A percentile compares a stretch with the other conserved stretches of the same genome.
These are phyloP conservation scores for Archaeoteleia sp. DNA, from an alignment of 2,888 invertebrate genomes.

Conservation along the genomic window DNA sequence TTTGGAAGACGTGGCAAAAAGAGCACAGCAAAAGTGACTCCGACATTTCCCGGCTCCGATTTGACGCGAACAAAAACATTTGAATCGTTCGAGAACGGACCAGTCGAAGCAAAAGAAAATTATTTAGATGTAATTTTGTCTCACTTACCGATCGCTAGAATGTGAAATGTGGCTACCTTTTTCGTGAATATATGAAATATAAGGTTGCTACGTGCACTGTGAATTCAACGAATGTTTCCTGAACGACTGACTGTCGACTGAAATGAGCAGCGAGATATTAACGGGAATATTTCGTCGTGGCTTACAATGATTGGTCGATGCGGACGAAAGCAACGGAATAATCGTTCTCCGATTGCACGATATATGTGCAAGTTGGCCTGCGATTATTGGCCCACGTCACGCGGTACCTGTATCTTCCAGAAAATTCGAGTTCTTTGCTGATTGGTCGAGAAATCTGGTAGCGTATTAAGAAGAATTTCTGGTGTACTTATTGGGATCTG, in stretches of 20 bases:
- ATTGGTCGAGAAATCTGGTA: constrained; percentile 48
- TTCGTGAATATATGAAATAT: constrained; percentile 15
- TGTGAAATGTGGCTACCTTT: constrained; percentile 10
- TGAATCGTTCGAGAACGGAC: too few species aligned
- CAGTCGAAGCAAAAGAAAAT: too few species aligned
- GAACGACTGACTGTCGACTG: constrained; percentile 66
- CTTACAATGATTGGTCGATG: constrained; percentile 77
- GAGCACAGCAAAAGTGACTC: too few species aligned
- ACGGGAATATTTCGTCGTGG: constrained; percentile 78
- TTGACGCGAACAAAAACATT: too few species aligned
- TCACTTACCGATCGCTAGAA: constrained; percentile 51
- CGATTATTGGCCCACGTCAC: constrained; percentile 82
- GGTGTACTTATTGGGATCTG: neutral
- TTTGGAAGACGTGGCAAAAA: too few species aligned
- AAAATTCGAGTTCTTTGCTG: constrained; percentile 59
- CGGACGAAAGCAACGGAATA: constrained; percentile 66
- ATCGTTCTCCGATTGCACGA: constrained; percentile 77
- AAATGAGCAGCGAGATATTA: constrained; percentile 68
- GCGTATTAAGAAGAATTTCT: constrained; percentile 23
- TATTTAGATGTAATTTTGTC: too few species aligned
- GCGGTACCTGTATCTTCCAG: constrained; percentile 54
- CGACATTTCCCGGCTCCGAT: too few species aligned
- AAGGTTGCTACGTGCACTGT: constrained; percentile 11
- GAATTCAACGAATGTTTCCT: constrained; percentile 53
- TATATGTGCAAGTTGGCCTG: constrained; percentile 79